These are phyloP conservation scores for Drosophila mayri DNA, from an alignment of 1,140 invertebrate genomes.

Conservation along the genomic window DNA sequence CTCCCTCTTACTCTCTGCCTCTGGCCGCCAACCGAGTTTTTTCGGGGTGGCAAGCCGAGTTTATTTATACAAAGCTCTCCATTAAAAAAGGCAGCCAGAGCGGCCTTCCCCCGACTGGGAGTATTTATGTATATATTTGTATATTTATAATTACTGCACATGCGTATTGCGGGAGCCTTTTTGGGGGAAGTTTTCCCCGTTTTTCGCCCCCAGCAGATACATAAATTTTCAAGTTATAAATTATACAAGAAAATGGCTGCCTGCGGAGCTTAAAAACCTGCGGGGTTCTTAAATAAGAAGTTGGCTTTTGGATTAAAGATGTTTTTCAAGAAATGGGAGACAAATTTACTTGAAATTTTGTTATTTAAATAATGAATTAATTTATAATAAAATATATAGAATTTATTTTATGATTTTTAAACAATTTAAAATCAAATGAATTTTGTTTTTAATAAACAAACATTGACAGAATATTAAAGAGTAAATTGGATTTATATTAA, in stretches of 20 bases:
- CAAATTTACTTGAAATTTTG: neutral
- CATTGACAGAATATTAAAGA: neutral
- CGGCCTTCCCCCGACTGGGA: constrained; percentile 36
- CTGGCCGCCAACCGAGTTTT: constrained; percentile 4
- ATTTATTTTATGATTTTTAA: neutral
- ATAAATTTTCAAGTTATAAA: constrained; percentile 84
- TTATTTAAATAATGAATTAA: neutral
- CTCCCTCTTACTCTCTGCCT: neutral
- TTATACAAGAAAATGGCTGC: constrained; percentile 79
- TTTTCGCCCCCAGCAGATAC: constrained; percentile 54
- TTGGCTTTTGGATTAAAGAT: constrained; percentile 25
- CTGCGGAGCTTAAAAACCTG: constrained; percentile 32
- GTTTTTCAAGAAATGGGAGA: neutral
- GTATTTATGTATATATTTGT: constrained; percentile 82
- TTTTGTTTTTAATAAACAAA: neutral
- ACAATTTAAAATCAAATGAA: neutral
- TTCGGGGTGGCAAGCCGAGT: constrained; percentile 63
- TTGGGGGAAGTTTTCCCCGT: constrained; percentile 66
- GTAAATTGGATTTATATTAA: neutral
- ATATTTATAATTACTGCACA: constrained; percentile 84
- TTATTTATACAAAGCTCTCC: constrained; percentile 83
- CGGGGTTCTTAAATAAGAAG: constrained; percentile 18
- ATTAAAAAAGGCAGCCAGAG: constrained; percentile 73
- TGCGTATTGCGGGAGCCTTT: constrained; percentile 69
- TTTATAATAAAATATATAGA: neutral